Base-by-base conservation (phyloP, 2,888 invertebrate genomes). In the Tortricodes alternella region DNA sequence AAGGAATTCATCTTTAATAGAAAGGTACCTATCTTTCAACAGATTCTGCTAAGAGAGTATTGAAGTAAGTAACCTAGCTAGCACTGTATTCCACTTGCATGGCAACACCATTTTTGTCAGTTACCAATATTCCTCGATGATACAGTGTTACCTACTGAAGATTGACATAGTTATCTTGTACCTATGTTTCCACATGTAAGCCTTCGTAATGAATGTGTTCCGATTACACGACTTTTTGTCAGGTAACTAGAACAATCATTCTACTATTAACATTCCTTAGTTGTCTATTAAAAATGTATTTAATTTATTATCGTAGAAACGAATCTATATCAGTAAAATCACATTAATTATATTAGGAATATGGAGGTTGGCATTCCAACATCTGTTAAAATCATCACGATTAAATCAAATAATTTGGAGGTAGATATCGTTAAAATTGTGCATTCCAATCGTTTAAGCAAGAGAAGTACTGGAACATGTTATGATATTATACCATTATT, bases 241-340 rank as follows among this genome's bases (percentile, higher is more conserved):
- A 80, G 78, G 77, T 78, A 75, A 77, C 75, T 70, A 71, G 68
- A 78, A 80, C 70, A 74, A 76, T 72, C 68, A 72, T 70, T 75
- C 63, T 62, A 76, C 71, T 73, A 75, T 76, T 76, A 74, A 82
- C 76, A 82, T 83, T 82, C 78, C 67, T 74, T 66, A 68, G 73
- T 73, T 32, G 32, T 19, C 24, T 73, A 77, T 80, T 76, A 41
- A 75, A 74, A 74, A 78, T 75, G 69, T 74, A 70, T 39, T 46
- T 34, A 48, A n/a, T n/a, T n/a, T 32, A 53, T 39, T 18, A 23
- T n/a, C 29, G 29, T 44, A 46, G 37, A 53, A 41, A 53, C 32
- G 3, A 34, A 39, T 29, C 43, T 37, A 44, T 41, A 24, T 32
- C 37, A 7, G 56, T 19, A 44, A 44, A 56, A 38, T 44, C 18